Evolutionary conservation across 2,113 vertebrate genomes (phyloP).

Genomic region (Todiramphus chloris): DNA sequence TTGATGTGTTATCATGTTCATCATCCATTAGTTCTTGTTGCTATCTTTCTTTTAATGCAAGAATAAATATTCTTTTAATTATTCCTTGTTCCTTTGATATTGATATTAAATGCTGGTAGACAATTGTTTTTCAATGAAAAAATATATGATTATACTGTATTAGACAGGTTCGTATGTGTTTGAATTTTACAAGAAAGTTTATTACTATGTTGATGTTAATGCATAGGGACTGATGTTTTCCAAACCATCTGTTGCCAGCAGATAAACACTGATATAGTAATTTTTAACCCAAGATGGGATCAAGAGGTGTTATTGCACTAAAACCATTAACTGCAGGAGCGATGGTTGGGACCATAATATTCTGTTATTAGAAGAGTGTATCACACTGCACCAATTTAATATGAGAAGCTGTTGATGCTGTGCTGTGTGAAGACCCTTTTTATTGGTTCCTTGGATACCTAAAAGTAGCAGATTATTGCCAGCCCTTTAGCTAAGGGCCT

Average conservation of each 20-base stretch:
- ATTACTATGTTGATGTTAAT: conserved; percentile 35
- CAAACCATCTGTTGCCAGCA: conserved; percentile 20
- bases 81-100: conserved; percentile 20
- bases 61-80: not conserved
- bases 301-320: not conserved
- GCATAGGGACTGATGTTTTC: not conserved
- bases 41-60: conserved; percentile 17
- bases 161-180: conserved; percentile 33
- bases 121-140: conserved; percentile 15
- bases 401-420: not conserved
- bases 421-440: not conserved
- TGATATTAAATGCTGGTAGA: not conserved
- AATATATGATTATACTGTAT: not conserved
- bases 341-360: not conserved
- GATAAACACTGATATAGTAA: conserved; percentile 42
- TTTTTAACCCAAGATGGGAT: not conserved
- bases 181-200: conserved; percentile 47
- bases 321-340: not conserved
- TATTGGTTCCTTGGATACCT: not conserved
- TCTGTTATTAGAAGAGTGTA: not conserved
- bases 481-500: not conserved
- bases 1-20: conserved; percentile 4
- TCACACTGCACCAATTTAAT: not conserved
- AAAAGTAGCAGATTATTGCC: not conserved
- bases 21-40: conserved; percentile 16